Conservation (phyloP, 2,113 vertebrate species). For the Paradisaea rubra region DNA sequence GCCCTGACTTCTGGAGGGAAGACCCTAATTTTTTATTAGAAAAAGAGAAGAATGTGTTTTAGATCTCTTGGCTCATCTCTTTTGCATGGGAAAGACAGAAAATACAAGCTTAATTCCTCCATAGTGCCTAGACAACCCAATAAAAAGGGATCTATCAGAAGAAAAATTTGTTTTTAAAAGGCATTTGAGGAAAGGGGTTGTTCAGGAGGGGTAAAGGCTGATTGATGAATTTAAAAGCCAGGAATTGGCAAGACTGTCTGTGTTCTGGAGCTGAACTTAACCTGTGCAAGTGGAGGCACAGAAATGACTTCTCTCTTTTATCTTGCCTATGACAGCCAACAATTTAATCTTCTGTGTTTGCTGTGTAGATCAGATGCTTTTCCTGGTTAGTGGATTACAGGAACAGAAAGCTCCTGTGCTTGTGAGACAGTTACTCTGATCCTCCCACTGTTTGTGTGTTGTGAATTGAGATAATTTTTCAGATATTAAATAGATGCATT, state of each 20-base stretch:
- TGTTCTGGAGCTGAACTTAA: background rate
- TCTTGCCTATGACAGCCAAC: background rate
- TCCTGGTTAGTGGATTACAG: background rate
- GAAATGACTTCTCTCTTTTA: background rate
- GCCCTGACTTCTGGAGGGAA: background rate
- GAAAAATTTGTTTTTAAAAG: background rate
- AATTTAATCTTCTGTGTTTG: background rate
- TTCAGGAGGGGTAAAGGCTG: background rate
- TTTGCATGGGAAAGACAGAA: background rate
- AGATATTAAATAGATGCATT: background rate
- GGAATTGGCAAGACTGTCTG: background rate
- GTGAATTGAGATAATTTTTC: background rate
- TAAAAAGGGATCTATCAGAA: background rate
- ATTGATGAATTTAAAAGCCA: background rate
- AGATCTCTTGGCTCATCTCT: background rate
- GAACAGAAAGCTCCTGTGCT: background rate
- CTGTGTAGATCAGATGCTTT: background rate
- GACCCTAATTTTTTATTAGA: background rate
- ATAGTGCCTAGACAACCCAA: background rate
- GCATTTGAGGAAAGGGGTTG: background rate
- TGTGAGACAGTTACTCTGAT: background rate
- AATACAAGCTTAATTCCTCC: background rate
- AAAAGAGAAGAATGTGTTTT: background rate
- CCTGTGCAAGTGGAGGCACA: background rate
- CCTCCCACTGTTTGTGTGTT: background rate